These are phyloP conservation scores for Stictonetta naevosa DNA, from an alignment of 2,113 vertebrate genomes.

Conservation along the genomic window DNA sequence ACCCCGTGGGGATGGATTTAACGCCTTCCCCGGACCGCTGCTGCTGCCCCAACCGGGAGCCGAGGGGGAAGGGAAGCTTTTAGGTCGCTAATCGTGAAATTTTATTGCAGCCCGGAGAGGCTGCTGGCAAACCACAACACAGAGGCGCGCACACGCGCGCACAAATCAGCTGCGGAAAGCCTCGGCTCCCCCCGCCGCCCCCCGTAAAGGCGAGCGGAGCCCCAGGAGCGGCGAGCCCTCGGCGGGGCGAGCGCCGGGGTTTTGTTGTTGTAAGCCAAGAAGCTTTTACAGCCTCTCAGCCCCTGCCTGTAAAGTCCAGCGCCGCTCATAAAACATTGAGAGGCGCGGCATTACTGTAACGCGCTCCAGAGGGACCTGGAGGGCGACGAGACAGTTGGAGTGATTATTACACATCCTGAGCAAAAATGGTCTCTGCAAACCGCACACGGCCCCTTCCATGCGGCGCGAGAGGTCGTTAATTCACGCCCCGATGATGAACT, in stretches of 20 bases:
- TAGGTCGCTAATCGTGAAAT: conserved; percentile 41
- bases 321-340: conserved; percentile 43
- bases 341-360: conserved; percentile 35
- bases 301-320: conserved; percentile 38
- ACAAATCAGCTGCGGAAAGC: neutral
- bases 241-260: neutral
- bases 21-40: conserved; percentile 6
- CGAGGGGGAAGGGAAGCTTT: conserved; percentile 14
- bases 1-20: neutral
- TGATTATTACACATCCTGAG: conserved; percentile 27
- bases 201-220: neutral
- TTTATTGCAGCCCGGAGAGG: conserved; percentile 54
- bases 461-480: conserved; percentile 58
- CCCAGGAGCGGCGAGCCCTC: neutral
- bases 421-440: conserved; percentile 48
- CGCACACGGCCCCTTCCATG: conserved; percentile 40
- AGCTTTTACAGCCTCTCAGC: conserved; percentile 53
- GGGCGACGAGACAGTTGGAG: conserved; percentile 21
- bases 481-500: conserved; percentile 63
- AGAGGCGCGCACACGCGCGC: neutral
- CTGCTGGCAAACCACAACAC: conserved; percentile 29
- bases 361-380: conserved; percentile 46
- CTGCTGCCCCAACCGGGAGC: neutral
- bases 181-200: neutral
- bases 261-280: conserved; percentile 25